A percentile compares a stretch with the other conserved stretches of the same genome.
Evolutionary conservation across 2,797 vertebrate genomes (phyloP).

Genomic region (Enteromius thamalakanensis): DNA sequence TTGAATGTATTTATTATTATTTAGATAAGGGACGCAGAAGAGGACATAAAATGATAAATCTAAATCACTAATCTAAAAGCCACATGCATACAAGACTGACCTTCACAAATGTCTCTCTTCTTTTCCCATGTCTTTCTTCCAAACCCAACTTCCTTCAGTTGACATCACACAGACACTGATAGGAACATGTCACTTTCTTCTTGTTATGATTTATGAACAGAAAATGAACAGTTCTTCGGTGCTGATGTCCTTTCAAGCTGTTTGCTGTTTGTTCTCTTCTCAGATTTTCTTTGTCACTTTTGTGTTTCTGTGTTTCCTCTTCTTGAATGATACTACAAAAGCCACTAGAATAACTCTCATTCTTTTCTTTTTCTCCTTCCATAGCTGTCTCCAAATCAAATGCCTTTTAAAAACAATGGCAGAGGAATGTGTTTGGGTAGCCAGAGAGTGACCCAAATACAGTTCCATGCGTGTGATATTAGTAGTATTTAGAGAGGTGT

Average conservation of each 20-base stretch:
- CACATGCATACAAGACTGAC: slow-evolving; percentile 20
- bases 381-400: slow-evolving; percentile 13
- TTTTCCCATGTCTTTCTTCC: slow-evolving; percentile 6
- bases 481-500: slow-evolving; percentile 24
- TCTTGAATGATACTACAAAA: background rate
- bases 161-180: slow-evolving; percentile 19
- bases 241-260: slow-evolving; percentile 6
- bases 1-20: background rate
- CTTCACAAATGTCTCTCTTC: slow-evolving; percentile 5
- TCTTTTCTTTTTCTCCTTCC: background rate
- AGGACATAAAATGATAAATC: background rate
- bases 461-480: slow-evolving; percentile 3
- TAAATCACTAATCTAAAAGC: background rate
- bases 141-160: background rate
- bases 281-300: background rate
- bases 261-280: slow-evolving; percentile 10
- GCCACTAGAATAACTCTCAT: background rate
- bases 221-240: slow-evolving; percentile 1
- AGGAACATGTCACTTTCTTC: slow-evolving; percentile 29
- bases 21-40: slow-evolving; percentile 38
- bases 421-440: slow-evolving; percentile 14
- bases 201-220: slow-evolving; percentile 37
- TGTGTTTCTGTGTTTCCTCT: slow-evolving; percentile 6
- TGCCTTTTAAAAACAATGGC: background rate
- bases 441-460: slow-evolving; percentile 14